Evolutionary conservation across 2,888 invertebrate species (phyloP).

Genomic region (Gymnosoma rotundatum): DNA sequence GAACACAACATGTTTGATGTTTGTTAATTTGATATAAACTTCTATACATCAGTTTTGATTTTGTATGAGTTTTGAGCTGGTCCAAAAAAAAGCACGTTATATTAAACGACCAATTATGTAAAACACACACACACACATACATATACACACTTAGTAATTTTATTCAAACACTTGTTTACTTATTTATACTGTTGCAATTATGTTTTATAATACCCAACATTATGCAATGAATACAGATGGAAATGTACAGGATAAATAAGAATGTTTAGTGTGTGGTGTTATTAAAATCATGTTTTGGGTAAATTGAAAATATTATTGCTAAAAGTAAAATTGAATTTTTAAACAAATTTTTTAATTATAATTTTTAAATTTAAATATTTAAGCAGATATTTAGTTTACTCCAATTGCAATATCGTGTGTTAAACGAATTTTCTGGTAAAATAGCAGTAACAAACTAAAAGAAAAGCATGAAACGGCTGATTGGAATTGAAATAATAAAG

Average conservation of each 20-base stretch:
- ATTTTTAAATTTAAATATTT: slow-evolving; percentile 1
- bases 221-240: not conserved
- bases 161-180: not conserved
- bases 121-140: not conserved
- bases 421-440: too few species aligned
- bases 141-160: not conserved
- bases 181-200: slow-evolving; percentile 41
- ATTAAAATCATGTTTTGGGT: slow-evolving; percentile 18
- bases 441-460: too few species aligned
- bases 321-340: slow-evolving; percentile 53
- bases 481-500: too few species aligned
- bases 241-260: not conserved
- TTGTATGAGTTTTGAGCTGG: slow-evolving; percentile 15
- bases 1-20: slow-evolving; percentile 22
- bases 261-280: not conserved
- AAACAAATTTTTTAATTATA: slow-evolving; percentile 13
- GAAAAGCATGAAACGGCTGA: too few species aligned
- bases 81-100: slow-evolving; percentile 11
- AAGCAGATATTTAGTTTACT: not conserved
- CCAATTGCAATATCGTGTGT: too few species aligned
- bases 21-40: slow-evolving; percentile 27
- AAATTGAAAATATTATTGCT: slow-evolving; percentile 49
- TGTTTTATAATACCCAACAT: slow-evolving; percentile 24
- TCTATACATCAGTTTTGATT: slow-evolving; percentile 1
- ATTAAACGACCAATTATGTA: slow-evolving; percentile 48